phyloP scores from a whole-genome alignment of 2,113 vertebrate genomes.

The Peromyscus polionotus region DNA sequence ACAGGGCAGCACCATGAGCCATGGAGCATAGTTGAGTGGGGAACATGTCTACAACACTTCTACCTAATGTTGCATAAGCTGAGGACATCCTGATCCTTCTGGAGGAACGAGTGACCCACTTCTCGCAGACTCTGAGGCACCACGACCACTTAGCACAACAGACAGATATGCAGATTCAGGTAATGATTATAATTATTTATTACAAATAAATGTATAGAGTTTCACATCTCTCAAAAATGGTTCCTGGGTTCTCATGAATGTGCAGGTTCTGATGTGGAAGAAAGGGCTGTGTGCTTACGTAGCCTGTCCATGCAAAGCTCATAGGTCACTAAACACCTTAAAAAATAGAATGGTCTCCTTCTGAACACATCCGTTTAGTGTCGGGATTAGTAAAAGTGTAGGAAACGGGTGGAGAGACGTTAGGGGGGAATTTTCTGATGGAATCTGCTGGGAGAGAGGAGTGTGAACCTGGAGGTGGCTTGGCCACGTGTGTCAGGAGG shows the following conservation, averaged over 20 bases:
- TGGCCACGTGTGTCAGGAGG: neutral
- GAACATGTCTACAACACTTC: constrained; percentile 78
- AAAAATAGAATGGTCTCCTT: constrained; percentile 83
- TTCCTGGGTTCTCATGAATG: constrained; percentile 79
- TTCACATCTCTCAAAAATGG: constrained; percentile 82
- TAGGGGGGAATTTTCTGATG: constrained; percentile 52
- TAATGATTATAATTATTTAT: constrained; percentile 75
- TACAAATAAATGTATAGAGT: constrained; percentile 72
- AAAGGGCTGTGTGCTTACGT: constrained; percentile 82
- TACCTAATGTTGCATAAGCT: constrained; percentile 53
- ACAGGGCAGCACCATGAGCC: constrained; percentile 77
- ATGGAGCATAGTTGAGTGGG: constrained; percentile 72
- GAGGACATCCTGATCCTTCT: constrained; percentile 31
- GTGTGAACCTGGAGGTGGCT: neutral
- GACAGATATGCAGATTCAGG: constrained; percentile 73
- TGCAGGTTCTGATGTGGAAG: constrained; percentile 84
- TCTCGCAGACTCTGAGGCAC: constrained; percentile 76
- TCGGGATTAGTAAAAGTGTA: constrained; percentile 80
- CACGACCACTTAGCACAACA: constrained; percentile 81
- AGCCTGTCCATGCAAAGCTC: constrained; percentile 88
- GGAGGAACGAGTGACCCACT: constrained; percentile 52
- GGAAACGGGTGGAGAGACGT: constrained; percentile 62
- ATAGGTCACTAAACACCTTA: constrained; percentile 76
- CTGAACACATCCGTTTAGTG: constrained; percentile 59
- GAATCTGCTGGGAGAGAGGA: neutral